These are phyloP conservation scores for Eciton burchellii DNA, from an alignment of 1,140 invertebrate genomes.

Conservation along the genomic window DNA sequence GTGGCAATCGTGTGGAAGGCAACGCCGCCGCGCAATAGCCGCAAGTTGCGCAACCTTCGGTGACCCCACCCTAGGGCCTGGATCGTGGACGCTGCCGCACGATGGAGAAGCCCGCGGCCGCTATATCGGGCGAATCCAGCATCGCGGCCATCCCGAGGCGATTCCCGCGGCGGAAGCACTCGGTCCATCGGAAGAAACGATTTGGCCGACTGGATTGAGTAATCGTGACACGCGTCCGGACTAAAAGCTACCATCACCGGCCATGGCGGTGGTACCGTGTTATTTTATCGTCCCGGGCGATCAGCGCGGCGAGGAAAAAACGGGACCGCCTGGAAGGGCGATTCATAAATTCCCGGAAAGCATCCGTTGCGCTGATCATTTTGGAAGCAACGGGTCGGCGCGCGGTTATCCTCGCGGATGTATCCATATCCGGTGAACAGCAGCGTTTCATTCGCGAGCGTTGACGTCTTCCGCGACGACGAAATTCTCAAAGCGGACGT, in stretches of 20 bases:
- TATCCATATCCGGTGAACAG: background rate
- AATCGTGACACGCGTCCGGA: constrained; percentile 13
- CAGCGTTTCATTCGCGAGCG: background rate
- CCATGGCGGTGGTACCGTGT: background rate
- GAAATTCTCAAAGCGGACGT: background rate
- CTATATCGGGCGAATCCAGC: constrained; percentile 31
- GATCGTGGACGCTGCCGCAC: constrained; percentile 50
- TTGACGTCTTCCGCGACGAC: background rate
- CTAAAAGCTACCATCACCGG: background rate
- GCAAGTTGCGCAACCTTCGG: constrained; percentile 78
- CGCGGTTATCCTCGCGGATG: too few species aligned
- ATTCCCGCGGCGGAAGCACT: constrained; percentile 27
- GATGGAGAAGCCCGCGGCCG: constrained; percentile 48
- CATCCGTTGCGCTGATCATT: too few species aligned
- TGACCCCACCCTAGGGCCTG: constrained; percentile 74
- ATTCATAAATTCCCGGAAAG: background rate
- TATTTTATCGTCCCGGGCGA: background rate
- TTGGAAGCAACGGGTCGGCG: too few species aligned
- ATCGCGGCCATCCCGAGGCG: background rate
- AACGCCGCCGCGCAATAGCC: constrained; percentile 75
- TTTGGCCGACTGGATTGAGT: constrained; percentile 31
- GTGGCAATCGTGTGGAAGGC: constrained; percentile 81
- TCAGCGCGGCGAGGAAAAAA: background rate
- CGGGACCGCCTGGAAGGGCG: too few species aligned
- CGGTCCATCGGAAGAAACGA: constrained; percentile 18